Percentiles rank a stretch among this genome's conserved stretches.
These are phyloP conservation scores for Notospermus geniculatus DNA, from an alignment of 1,140 invertebrate species.

Conservation along the genomic window DNA sequence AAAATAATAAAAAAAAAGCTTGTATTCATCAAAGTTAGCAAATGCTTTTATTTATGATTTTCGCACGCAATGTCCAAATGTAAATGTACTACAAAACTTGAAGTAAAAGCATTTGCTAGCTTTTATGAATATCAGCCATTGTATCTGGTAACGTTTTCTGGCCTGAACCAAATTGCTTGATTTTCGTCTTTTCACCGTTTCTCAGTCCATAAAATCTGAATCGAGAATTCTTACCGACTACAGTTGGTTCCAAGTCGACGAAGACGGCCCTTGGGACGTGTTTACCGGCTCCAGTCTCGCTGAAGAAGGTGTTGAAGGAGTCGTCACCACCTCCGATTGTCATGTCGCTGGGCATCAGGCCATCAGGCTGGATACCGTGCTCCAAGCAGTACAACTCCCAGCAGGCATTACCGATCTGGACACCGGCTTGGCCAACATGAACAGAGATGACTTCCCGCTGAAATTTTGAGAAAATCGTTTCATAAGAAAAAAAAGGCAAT, in stretches of 20 bases:
- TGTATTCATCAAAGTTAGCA: too few relatives aligned
- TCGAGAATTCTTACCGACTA: slow-evolving; percentile 61
- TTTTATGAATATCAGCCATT: too few relatives aligned
- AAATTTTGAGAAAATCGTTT: too few relatives aligned
- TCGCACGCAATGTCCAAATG: too few relatives aligned
- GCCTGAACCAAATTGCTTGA: too few relatives aligned
- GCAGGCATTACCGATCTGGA: slow-evolving; percentile 80
- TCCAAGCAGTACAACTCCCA: slow-evolving; percentile 86
- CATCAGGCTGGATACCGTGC: slow-evolving; percentile 86
- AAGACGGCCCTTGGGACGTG: slow-evolving; percentile 75
- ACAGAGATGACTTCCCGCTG: slow-evolving; percentile 76
- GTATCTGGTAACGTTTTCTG: too few relatives aligned
- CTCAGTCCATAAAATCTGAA: neutral
- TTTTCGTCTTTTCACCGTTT: too few relatives aligned
- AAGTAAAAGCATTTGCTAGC: too few relatives aligned
- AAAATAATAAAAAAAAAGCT: too few relatives aligned
- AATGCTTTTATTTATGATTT: too few relatives aligned
- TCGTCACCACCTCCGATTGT: slow-evolving; percentile 68
- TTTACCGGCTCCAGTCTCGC: slow-evolving; percentile 75
- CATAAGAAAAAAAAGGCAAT: too few relatives aligned
- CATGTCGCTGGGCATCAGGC: slow-evolving; percentile 58
- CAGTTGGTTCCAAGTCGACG: slow-evolving; percentile 78
- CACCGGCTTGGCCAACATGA: slow-evolving; percentile 84
- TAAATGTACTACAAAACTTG: too few relatives aligned
- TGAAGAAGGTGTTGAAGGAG: slow-evolving; percentile 87